phyloP scores from a whole-genome alignment of 2,797 vertebrate species.

The Crocidura indochinensis region DNA sequence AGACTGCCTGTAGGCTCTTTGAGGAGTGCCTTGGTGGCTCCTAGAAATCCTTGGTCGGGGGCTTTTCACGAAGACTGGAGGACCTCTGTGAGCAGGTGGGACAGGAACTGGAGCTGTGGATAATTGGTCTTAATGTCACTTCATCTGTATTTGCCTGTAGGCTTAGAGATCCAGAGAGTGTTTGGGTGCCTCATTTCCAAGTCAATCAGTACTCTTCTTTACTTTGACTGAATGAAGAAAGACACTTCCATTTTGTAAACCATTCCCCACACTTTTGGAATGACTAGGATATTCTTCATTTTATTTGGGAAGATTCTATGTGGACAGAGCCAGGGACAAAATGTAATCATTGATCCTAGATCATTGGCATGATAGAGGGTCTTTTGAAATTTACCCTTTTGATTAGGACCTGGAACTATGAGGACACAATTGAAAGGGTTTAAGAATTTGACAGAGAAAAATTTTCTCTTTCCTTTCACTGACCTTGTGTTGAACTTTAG shows the following conservation, averaged over 20 bases:
- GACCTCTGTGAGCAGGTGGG: slow-evolving; percentile 57
- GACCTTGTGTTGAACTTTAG: slow-evolving; percentile 19
- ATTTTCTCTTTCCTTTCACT: not conserved
- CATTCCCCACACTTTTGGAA: not conserved
- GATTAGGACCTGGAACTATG: not conserved
- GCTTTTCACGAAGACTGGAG: slow-evolving; percentile 55
- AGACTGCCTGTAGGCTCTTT: slow-evolving; percentile 41
- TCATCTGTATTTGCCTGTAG: not conserved
- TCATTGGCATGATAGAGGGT: not conserved
- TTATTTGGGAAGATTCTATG: not conserved
- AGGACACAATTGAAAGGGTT: slow-evolving; percentile 37
- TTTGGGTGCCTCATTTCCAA: slow-evolving; percentile 65
- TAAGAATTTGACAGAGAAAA: slow-evolving; percentile 26
- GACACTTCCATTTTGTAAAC: slow-evolving; percentile 1
- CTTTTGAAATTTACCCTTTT: not conserved
- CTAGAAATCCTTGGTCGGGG: slow-evolving; percentile 55
- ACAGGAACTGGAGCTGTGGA: slow-evolving; percentile 19
- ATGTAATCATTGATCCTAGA: not conserved
- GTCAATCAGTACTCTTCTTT: slow-evolving; percentile 13
- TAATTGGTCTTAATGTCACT: slow-evolving; percentile 54
- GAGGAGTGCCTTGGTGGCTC: slow-evolving; percentile 52
- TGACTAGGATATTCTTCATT: slow-evolving; percentile 19
- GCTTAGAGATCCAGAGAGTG: not conserved
- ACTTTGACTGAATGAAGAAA: not conserved
- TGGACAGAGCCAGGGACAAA: not conserved